Evolutionary conservation across 1,140 invertebrate genomes (phyloP), one percentile per base, ranked within the genome.

Genomic region (Triops cancriformis): DNA sequence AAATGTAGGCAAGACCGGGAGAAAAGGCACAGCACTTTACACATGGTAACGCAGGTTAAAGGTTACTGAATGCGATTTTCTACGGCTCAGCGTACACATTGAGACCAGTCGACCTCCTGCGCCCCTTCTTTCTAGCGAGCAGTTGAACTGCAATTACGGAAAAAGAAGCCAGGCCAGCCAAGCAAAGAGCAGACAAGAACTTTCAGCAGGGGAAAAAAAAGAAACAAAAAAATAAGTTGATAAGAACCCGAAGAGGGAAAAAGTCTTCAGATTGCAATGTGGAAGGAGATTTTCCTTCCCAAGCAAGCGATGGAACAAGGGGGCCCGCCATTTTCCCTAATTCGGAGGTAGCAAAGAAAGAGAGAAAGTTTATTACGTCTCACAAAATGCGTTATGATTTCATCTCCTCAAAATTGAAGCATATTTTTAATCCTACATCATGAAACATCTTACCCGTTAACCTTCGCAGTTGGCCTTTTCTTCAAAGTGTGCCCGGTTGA

Each of bases 41-140:
- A 64, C 51, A 64, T 64, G 51, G 51, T 64, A 64, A 64, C 6
- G 23, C 51, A 64, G 51, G 51, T 64, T 64, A 64, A 64, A 64
- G 51, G 23, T 64, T 23, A 64, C 9, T 64, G 51, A 64, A 64
- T 64, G 51, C 51, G 51, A 64, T 64, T 18, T 64, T 64, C 51
- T 64, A 18, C 14, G n/a, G 51, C 51, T 64, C 51, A 64, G 11
- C 23, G 23, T 64, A 2, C 51, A 18, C 51, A 64, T 23, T 64
- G 51, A 64, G 18, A 64, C 10, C 14, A 64, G 14, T 64, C 51
- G 51, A 64, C 51, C 51, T 64, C 51, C n/a, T 64, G 51, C 2
- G 14, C 10, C 45, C 45, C 23, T 23, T 23, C 23, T 23, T 64
- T 64, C 10, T 64, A 64, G 23, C 51, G 51, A 64, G 23, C 51